A percentile compares a stretch with the other conserved stretches of the same genome.
Conservation (phyloP, 2,888 invertebrate species). For the Bimastos eiseni region DNA sequence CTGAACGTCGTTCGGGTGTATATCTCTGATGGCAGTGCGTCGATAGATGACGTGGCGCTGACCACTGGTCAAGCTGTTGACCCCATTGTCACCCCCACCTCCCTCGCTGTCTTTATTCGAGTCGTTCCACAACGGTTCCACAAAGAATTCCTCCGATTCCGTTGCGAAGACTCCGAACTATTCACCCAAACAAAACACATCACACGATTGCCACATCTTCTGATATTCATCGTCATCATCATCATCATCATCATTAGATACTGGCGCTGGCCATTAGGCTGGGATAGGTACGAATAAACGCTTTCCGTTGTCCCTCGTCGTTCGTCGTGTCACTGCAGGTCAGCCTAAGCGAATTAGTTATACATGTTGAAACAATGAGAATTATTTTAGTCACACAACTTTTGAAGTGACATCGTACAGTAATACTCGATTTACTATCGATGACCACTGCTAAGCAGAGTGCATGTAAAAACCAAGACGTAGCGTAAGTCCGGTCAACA, state of each 20-base stretch:
- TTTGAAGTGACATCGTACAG: too few relatives aligned
- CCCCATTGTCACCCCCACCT: neutral
- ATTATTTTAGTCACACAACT: too few relatives aligned
- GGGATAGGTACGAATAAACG: too few relatives aligned
- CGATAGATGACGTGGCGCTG: conserved; percentile 31
- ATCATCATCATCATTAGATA: neutral
- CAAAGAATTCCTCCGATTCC: conserved; percentile 54
- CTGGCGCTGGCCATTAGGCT: too few relatives aligned
- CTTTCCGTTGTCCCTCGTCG: too few relatives aligned
- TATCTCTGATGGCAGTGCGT: conserved; percentile 17
- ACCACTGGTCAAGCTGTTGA: neutral
- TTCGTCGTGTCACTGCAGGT: too few relatives aligned
- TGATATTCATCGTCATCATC: neutral
- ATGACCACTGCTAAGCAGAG: too few relatives aligned
- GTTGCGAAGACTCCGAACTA: conserved; percentile 59
- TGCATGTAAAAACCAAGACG: too few relatives aligned
- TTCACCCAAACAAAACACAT: conserved; percentile 31
- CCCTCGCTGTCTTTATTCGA: neutral
- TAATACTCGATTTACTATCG: too few relatives aligned
- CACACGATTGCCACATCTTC: neutral
- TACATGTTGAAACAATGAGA: too few relatives aligned
- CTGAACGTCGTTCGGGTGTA: neutral
- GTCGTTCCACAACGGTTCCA: conserved; percentile 58
- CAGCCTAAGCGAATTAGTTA: too few relatives aligned
- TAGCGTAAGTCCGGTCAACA: too few relatives aligned